Percentiles rank a stretch among this genome's conserved stretches.
These are phyloP conservation scores for Percopsis omiscomaycus DNA, from an alignment of 2,797 vertebrate genomes.

Conservation along the genomic window DNA sequence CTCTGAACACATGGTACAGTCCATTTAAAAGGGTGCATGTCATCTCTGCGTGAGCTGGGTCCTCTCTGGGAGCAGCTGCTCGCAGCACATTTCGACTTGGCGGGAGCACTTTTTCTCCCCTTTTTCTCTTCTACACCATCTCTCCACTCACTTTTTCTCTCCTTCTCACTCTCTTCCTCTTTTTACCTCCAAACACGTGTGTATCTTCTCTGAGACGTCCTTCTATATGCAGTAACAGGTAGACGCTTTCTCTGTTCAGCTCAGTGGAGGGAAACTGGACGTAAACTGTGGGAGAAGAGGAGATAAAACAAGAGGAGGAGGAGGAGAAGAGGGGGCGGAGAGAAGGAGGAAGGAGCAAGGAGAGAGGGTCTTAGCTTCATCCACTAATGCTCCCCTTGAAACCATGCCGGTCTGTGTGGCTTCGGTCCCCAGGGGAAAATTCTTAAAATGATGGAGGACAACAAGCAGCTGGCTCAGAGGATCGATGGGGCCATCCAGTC, in stretches of 20 bases:
- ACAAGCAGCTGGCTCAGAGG: constrained; percentile 90
- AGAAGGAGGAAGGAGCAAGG: constrained; percentile 29
- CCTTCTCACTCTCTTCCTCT: constrained; percentile 22
- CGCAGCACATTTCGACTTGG: constrained; percentile 71
- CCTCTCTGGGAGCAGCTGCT: constrained; percentile 78
- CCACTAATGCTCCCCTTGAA: constrained; percentile 74
- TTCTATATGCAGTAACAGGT: constrained; percentile 63
- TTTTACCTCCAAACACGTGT: neutral
- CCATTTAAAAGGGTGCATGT: constrained; percentile 83
- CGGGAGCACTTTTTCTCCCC: constrained; percentile 48
- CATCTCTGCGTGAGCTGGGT: constrained; percentile 78
- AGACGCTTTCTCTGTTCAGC: constrained; percentile 43
- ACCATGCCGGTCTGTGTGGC: constrained; percentile 86
- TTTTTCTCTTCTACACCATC: constrained; percentile 28
- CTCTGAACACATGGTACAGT: constrained; percentile 83
- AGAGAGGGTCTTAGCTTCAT: constrained; percentile 49
- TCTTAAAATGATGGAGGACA: constrained; percentile 95
- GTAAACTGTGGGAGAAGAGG: constrained; percentile 58
- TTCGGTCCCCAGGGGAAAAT: constrained; percentile 88
- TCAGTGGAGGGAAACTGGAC: constrained; percentile 29
- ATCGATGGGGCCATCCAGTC: constrained; percentile 92
- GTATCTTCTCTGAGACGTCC: constrained; percentile 17
- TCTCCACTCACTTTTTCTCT: constrained; percentile 7
- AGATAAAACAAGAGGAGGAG: constrained; percentile 45
- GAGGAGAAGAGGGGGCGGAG: constrained; percentile 17